Evolutionary conservation across 2,113 vertebrate genomes (phyloP), one percentile per base, ranked within the genome.

Genomic region (Heterochromis multidens): DNA sequence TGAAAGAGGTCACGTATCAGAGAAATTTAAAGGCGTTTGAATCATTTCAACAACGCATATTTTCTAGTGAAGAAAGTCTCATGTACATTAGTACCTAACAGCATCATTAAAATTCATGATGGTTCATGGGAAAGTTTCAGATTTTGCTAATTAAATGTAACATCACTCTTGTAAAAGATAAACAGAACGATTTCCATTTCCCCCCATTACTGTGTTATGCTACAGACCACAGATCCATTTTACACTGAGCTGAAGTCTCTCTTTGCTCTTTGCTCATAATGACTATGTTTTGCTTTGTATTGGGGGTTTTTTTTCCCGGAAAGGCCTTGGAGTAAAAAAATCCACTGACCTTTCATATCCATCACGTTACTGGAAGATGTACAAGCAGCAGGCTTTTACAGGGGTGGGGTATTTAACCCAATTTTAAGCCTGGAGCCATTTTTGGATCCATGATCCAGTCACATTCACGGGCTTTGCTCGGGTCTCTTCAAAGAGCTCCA

Each of bases 221-320:
- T 79, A 65, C 72, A 80, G 61, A 83, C 82, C 89, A 67, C 87
- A 88, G 25, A 82, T 77, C 35, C 72, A 25, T 84, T 89, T 88
- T 78, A 81, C 54, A 60, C 65, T 29, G 2, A 49, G 11, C 46
- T 80, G 35, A 63, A 13, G 17, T 59, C 77, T 84, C n/a, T 46
- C 31, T 54, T 72, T 82, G 61, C 40, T 40, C 7, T 67, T 56
- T 65, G 61, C 40, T 37, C 43, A 11, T 31, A 79, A 33, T 77
- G 61, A 79, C 19, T 74, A 29, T 57, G 4, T 74, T 52, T 72
- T 72, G 67, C 49, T 49, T 29, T 29, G 2, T 13, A 21, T 31
- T 72, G 67, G 0, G 14, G 4, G 6, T 37, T 1, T 4, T 40
- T 70, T 82, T 67, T 27, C 14, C 29, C 43, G 1, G 70, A 74